Evolutionary conservation across 2,113 vertebrate species (phyloP), one percentile per base, ranked within the genome.

Genomic region (Crocuta crocuta): DNA sequence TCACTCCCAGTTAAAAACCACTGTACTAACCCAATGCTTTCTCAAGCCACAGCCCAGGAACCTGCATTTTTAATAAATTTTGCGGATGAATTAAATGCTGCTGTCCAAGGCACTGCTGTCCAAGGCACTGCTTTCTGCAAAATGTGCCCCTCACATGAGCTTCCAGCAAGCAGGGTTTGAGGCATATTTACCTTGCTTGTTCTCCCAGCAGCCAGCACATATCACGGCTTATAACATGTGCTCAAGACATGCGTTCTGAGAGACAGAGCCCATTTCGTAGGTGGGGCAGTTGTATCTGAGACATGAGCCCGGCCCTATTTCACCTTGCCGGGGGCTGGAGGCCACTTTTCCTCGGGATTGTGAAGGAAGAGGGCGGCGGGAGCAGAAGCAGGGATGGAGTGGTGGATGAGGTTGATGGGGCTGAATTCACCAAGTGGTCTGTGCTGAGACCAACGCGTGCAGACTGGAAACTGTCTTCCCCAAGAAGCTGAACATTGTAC

Each of bases 341-440:
- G 87, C 61, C 33, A 73, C 39, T 86, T 53, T 83, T 43, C 35
- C 23, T 82, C 50, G 23, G 28, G 31, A n/a, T 53, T 33, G 10
- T 5, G 26, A 78, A 66, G 55, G 70, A 84, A 50, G 81, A 53
- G 16, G 26, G 86, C 4, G 2, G 26, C 9, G 24, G 55, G 43
- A 61, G 10, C 12, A 31, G 33, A 55, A 6, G 19, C 2, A 12
- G 45, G 23, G 31, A 4, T 33, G 6, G 13, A 87, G 24, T 12
- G 4, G 15, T 24, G 66, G 8, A 5, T 4, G 24, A 39, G 7
- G 21, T 17, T 9, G 48, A 65, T 5, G 0, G 15, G 2, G 1
- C 8, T 68, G 39, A 43, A n/a, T 74, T 80, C 83, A 33, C 61
- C 1, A 19, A 63, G 7, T 13, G 24, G 23, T 70, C 55, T 55